These are phyloP conservation scores for Aleiodes leptofemur DNA, from an alignment of 2,888 invertebrate genomes.

Conservation along the genomic window DNA sequence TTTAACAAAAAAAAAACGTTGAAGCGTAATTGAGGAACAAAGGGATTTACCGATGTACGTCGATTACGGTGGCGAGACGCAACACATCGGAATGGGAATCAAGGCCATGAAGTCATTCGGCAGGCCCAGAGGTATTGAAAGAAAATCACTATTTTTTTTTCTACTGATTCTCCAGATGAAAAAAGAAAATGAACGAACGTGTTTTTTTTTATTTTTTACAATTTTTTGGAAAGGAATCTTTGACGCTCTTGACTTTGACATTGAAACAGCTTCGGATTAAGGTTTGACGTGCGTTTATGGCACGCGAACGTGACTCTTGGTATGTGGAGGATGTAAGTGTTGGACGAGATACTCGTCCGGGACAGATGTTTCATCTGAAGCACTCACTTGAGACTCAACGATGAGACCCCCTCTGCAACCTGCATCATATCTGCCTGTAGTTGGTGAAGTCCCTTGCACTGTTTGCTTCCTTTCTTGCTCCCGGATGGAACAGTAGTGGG, in stretches of 20 bases:
- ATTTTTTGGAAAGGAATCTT: too few relatives aligned
- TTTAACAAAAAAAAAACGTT: background rate
- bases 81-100: slow-evolving; percentile 87
- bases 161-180: slow-evolving; percentile 4
- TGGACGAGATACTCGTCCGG: slow-evolving; percentile 36
- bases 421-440: slow-evolving; percentile 13
- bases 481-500: slow-evolving; percentile 26
- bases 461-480: slow-evolving; percentile 52
- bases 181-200: slow-evolving; percentile 24
- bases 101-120: slow-evolving; percentile 91
- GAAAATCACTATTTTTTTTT: slow-evolving; percentile 1
- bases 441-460: slow-evolving; percentile 40
- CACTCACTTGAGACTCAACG: slow-evolving; percentile 40
- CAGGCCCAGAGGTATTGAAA: slow-evolving; percentile 85
- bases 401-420: slow-evolving; percentile 31
- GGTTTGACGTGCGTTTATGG: slow-evolving; percentile 55
- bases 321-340: slow-evolving; percentile 45
- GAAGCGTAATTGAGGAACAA: slow-evolving; percentile 53
- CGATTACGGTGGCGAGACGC: slow-evolving; percentile 77
- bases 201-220: slow-evolving; percentile 7
- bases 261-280: slow-evolving; percentile 60
- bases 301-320: slow-evolving; percentile 62
- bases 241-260: slow-evolving; percentile 59
- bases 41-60: slow-evolving; percentile 77
- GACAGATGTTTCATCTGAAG: slow-evolving; percentile 55